These are phyloP conservation scores for Phthorimaea operculella DNA, from an alignment of 1,140 invertebrate genomes.

Conservation along the genomic window DNA sequence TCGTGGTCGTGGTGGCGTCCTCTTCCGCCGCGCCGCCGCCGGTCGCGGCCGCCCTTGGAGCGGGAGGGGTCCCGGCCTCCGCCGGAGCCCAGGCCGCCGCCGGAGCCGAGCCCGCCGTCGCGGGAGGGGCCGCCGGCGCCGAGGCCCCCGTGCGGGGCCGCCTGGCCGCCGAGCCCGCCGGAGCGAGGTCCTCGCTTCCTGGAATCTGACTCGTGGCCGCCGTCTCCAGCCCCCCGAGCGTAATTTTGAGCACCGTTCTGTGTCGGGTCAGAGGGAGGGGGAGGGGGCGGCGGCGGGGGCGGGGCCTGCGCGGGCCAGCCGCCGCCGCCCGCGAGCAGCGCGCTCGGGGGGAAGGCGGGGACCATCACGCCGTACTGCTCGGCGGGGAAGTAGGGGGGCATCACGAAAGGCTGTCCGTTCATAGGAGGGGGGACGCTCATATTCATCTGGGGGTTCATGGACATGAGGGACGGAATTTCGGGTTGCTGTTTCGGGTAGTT, in stretches of 20 bases:
- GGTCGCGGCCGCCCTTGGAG: slow-evolving; percentile 34
- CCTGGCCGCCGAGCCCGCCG: slow-evolving; percentile 40
- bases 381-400: slow-evolving; percentile 46
- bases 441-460: slow-evolving; percentile 54
- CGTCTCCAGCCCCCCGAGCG: slow-evolving; percentile 38
- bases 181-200: slow-evolving; percentile 50
- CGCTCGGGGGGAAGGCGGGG: slow-evolving; percentile 25
- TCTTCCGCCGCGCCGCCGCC: slow-evolving; percentile 53
- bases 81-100: slow-evolving; percentile 16
- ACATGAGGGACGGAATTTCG: slow-evolving; percentile 51
- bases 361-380: slow-evolving; percentile 59
- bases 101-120: slow-evolving; percentile 22
- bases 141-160: slow-evolving; percentile 21
- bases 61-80: slow-evolving; percentile 22
- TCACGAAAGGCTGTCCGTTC: slow-evolving; percentile 42
- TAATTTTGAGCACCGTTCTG: slow-evolving; percentile 35
- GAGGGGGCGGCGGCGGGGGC: slow-evolving; percentile 37
- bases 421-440: slow-evolving; percentile 46
- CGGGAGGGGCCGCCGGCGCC: slow-evolving; percentile 23
- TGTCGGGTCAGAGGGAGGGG: slow-evolving; percentile 27
- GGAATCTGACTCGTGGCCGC: slow-evolving; percentile 58
- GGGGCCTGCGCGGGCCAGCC: slow-evolving; percentile 47
- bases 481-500: slow-evolving; percentile 15
- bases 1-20: slow-evolving; percentile 47
- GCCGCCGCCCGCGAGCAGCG: slow-evolving; percentile 33